Evolutionary conservation across 1,140 invertebrate genomes (phyloP).

Genomic region (Carcinoscorpius rotundicauda): DNA sequence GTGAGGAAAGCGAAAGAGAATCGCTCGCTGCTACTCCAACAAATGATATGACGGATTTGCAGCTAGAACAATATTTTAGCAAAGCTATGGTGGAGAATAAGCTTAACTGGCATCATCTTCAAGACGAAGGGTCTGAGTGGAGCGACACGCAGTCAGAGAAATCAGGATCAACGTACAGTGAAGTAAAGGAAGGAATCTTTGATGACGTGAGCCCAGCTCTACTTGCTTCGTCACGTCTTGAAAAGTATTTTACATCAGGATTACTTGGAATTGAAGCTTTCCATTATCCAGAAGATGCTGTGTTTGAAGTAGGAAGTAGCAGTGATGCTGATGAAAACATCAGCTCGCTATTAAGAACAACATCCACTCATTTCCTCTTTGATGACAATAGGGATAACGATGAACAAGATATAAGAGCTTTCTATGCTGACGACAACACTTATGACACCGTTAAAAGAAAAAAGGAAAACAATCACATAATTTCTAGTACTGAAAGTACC

Average conservation of each 20-base stretch:
- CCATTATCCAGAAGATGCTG: conserved; percentile 33
- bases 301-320: conserved; percentile 41
- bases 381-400: neutral
- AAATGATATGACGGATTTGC: conserved; percentile 44
- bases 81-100: conserved; percentile 49
- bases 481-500: too few relatives aligned
- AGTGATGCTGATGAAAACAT: conserved; percentile 16
- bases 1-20: conserved; percentile 53
- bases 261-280: conserved; percentile 11
- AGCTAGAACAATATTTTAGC: conserved; percentile 84
- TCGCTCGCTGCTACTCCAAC: conserved; percentile 13
- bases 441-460: conserved; percentile 1
- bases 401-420: neutral
- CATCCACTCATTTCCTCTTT: too few relatives aligned
- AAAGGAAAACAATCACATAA: neutral
- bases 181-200: conserved; percentile 18
- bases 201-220: conserved; percentile 45
- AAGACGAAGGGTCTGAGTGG: conserved; percentile 22
- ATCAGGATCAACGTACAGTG: conserved; percentile 26
- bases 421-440: neutral
- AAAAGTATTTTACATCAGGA: conserved; percentile 65
- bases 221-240: conserved; percentile 66
- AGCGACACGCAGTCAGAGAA: conserved; percentile 59
- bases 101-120: neutral
- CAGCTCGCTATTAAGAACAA: too few relatives aligned